Conservation (phyloP, 2,797 vertebrate genomes). For the Pempheris klunzingeri region DNA sequence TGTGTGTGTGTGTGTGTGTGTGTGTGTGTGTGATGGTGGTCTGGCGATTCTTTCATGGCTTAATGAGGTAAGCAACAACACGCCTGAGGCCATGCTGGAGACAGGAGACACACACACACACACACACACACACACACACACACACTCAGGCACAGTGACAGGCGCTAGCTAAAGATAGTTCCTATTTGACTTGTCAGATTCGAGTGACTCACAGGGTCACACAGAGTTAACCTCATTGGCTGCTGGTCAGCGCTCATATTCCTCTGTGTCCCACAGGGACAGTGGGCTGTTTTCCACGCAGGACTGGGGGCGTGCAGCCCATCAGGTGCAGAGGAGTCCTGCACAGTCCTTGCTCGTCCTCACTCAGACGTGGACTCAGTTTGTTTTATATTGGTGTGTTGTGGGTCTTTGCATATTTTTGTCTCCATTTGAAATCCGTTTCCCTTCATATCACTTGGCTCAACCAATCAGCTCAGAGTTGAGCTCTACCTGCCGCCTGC, state of each 20-base stretch:
- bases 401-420: background rate
- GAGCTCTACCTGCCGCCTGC: too few relatives aligned
- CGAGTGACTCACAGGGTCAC: slow-evolving; percentile 74
- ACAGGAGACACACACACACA: slow-evolving; percentile 70
- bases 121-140: too few relatives aligned
- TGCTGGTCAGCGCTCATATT: slow-evolving; percentile 25
- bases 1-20: slow-evolving; percentile 65
- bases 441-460: background rate
- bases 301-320: too few relatives aligned
- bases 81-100: slow-evolving; percentile 74
- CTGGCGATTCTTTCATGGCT: slow-evolving; percentile 76
- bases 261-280: background rate
- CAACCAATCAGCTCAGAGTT: background rate
- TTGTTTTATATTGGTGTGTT: background rate
- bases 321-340: background rate
- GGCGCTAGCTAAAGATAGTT: slow-evolving; percentile 74
- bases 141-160: too few relatives aligned
- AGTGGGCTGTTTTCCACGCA: background rate
- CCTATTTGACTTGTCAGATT: slow-evolving; percentile 67
- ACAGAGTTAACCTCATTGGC: slow-evolving; percentile 66
- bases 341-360: background rate
- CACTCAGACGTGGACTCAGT: background rate
- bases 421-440: background rate
- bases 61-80: slow-evolving; percentile 85
- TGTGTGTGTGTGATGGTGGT: slow-evolving; percentile 67